A percentile compares a stretch with the other conserved stretches of the same genome.
Evolutionary conservation across 37 sponge, comb jelly and placozoan species (phyloP).

Genomic region (Corticium candelabrum): DNA sequence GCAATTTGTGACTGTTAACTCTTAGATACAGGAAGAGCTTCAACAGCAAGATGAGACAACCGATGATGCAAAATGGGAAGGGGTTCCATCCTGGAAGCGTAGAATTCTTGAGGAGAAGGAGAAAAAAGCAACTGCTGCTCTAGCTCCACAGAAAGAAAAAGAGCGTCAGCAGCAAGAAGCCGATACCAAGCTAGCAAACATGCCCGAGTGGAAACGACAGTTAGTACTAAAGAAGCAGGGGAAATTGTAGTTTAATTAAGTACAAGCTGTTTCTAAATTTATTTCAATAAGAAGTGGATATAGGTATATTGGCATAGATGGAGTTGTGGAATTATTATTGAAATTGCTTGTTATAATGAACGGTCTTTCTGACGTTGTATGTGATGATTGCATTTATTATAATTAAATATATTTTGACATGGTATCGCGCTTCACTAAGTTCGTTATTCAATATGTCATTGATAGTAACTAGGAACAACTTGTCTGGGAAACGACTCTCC

Average conservation of each 20-base stretch:
- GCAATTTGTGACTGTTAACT: too few species aligned
- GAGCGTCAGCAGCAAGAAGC: constrained; percentile 8
- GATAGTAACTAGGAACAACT: too few species aligned
- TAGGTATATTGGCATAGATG: too few species aligned
- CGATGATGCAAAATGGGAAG: constrained; percentile 15
- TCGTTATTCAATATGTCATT: too few species aligned
- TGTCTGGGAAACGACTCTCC: too few species aligned
- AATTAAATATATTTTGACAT: too few species aligned
- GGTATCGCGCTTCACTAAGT: too few species aligned
- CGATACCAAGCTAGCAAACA: neutral
- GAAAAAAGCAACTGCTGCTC: neutral
- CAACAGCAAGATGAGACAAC: neutral
- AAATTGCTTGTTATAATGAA: too few species aligned
- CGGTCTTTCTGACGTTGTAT: too few species aligned
- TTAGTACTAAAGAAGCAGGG: neutral
- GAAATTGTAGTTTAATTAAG: neutral
- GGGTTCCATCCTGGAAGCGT: constrained; percentile 26
- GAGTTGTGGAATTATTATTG: too few species aligned
- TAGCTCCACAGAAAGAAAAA: neutral
- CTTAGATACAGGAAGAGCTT: neutral
- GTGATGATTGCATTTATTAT: too few species aligned
- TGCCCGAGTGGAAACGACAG: constrained; percentile 6
- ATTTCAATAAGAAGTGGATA: too few species aligned
- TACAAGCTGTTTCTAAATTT: neutral
- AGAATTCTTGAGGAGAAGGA: constrained; percentile 19